Evolutionary conservation across 2,797 vertebrate species (phyloP), one percentile per base, ranked within the genome.

Genomic region (Syngnathus acus): DNA sequence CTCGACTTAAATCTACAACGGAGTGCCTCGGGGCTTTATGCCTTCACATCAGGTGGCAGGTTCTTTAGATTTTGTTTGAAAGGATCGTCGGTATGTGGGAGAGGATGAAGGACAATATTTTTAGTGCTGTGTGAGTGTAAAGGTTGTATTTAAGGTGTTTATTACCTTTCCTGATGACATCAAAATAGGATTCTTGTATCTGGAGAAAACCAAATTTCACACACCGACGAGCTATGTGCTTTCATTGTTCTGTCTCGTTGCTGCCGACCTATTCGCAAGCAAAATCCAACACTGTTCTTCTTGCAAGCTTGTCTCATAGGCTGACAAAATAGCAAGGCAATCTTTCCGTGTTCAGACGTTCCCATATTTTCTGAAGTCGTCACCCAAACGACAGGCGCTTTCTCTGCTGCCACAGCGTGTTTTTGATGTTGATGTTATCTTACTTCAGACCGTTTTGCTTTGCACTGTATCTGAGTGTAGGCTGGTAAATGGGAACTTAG

Each of bases 261-360:
- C 9, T 60, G 42, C 62, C 69, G 64, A 55, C 62, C 68, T 45
- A 50, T 72, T 32, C 42, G 26, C 75, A 57, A 54, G 65, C 40
- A 54, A 69, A 68, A 48, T 37, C 73, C 47, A 51, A 42, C 38
- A 3, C 38, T 68, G 0, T 47, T 65, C 53, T 62, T 26, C 3
- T 59, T 64, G 65, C 59, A 57, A 67, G 17, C 50, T 55, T 55
- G 54, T 55, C 70, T 50, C 2, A 1, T n/a, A 19, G 73, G 69
- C 63, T 70, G 78, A 75, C 76, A 80, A 84, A 80, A 76, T 67
- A 81, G 67, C 72, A 65, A 64, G 21, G 70, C 65, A 65, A 69
- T 76, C 77, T 71, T 68, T 58, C 68, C 73, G 5, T 8, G 55
- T 58, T 58, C 32, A 58, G 19, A 16, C 32, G 51, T 78, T 80